Percentiles rank a stretch among this genome's conserved stretches.
phyloP scores from a whole-genome alignment of 2,113 vertebrate genomes.

The Cavia porcellus region DNA sequence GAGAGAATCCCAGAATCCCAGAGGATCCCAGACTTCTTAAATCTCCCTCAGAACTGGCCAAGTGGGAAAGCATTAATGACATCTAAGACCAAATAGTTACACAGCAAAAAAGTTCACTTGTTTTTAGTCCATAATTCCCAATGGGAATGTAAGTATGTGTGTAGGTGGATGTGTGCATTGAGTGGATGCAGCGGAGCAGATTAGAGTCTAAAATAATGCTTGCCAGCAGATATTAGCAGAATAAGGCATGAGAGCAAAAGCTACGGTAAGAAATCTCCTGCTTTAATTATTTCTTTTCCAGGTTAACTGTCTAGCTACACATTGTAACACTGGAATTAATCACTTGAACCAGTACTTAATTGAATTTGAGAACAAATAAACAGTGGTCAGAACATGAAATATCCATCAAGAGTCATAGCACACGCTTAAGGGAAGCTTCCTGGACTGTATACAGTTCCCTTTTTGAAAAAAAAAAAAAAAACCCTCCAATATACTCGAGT shows the following conservation, averaged over 20 bases:
- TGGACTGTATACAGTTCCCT: slow-evolving; percentile 30
- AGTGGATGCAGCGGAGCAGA: background rate
- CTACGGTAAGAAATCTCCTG: background rate
- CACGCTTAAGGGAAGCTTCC: slow-evolving; percentile 30
- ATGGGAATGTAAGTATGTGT: background rate
- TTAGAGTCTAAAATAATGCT: slow-evolving; percentile 23
- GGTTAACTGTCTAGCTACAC: background rate
- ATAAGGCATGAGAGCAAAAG: background rate
- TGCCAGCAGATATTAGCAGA: background rate
- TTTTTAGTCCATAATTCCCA: slow-evolving; percentile 33
- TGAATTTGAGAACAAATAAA: slow-evolving; percentile 51
- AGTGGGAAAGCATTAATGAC: background rate
- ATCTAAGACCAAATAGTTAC: slow-evolving; percentile 25
- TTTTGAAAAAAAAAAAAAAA: slow-evolving; percentile 65
- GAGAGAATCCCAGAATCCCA: background rate
- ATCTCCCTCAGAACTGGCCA: background rate
- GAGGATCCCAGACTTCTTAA: background rate
- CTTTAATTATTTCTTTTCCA: slow-evolving; percentile 44
- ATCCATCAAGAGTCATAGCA: background rate
- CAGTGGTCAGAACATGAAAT: slow-evolving; percentile 59
- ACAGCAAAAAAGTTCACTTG: background rate
- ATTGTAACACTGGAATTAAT: background rate
- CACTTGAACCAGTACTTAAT: background rate
- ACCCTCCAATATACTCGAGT: background rate
- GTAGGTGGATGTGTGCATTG: background rate